Conservation (phyloP, 2,888 invertebrate species). For the Unio delphinus region DNA sequence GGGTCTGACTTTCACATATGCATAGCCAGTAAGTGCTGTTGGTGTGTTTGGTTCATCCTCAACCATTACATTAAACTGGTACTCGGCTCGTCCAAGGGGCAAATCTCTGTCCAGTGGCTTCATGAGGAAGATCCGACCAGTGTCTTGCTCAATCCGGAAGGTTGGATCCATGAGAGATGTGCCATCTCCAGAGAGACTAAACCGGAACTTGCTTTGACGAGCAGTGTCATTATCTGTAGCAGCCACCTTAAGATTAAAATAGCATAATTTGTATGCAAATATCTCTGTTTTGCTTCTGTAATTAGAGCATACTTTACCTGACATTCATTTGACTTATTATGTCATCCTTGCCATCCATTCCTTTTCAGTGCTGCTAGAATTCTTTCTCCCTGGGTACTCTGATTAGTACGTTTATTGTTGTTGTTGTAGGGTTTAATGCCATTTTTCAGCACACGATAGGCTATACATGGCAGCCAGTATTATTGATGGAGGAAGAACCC, state of each 20-base stretch:
- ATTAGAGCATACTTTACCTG: too few species aligned
- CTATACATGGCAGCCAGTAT: too few species aligned
- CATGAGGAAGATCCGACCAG: slow-evolving; percentile 94
- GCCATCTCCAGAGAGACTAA: slow-evolving; percentile 71
- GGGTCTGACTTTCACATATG: slow-evolving; percentile 96
- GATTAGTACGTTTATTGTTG: too few species aligned
- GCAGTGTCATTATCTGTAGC: slow-evolving; percentile 97
- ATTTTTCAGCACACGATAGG: too few species aligned
- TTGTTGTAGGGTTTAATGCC: too few species aligned
- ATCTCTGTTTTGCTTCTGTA: too few species aligned
- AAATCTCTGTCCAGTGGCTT: slow-evolving; percentile 95
- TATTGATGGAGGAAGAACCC: too few species aligned
- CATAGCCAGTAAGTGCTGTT: slow-evolving; percentile 79
- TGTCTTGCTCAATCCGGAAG: slow-evolving; percentile 96
- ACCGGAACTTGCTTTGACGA: slow-evolving; percentile 94
- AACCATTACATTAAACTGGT: slow-evolving; percentile 68
- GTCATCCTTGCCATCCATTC: too few species aligned
- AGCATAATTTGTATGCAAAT: not conserved
- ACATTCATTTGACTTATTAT: too few species aligned
- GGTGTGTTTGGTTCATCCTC: slow-evolving; percentile 62
- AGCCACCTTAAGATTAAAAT: slow-evolving; percentile 81
- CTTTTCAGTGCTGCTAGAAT: too few species aligned
- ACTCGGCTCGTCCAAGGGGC: slow-evolving; percentile 88
- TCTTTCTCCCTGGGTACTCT: too few species aligned
- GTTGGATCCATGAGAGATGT: slow-evolving; percentile 37